A percentile compares a stretch with the other conserved stretches of the same genome.
Conservation (phyloP, 2,113 vertebrate genomes). For the Epinephelus moara region DNA sequence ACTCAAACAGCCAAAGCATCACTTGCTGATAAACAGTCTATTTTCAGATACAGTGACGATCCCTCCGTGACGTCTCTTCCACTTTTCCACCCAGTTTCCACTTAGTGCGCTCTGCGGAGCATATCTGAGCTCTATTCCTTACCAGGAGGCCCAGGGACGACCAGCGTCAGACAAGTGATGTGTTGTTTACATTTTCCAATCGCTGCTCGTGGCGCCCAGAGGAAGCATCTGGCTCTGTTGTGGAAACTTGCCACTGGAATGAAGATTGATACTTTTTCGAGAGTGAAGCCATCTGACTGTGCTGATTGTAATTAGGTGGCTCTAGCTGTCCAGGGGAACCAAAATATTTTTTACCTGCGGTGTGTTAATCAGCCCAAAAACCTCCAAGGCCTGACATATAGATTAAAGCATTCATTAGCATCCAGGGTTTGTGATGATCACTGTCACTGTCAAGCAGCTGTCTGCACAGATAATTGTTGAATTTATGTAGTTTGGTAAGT, state of each 20-base stretch:
- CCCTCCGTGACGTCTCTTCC: not conserved
- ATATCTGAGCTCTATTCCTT: constrained; percentile 14
- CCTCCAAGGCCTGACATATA: constrained; percentile 36
- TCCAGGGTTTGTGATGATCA: constrained; percentile 16
- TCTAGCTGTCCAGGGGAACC: constrained; percentile 59
- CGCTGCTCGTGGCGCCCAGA: constrained; percentile 43
- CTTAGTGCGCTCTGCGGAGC: constrained; percentile 14
- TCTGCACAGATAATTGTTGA: constrained; percentile 40
- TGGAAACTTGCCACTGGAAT: constrained; percentile 61
- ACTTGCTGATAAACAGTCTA: constrained; percentile 4
- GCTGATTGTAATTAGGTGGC: constrained; percentile 54
- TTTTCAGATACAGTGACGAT: constrained; percentile 29
- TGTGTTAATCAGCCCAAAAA: constrained; percentile 31
- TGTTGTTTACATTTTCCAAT: constrained; percentile 64
- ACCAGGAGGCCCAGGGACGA: constrained; percentile 37
- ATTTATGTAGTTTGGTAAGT: not conserved
- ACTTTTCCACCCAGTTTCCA: constrained; percentile 16
- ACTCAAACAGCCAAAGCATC: constrained; percentile 3
- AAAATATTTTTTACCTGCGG: constrained; percentile 37
- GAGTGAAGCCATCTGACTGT: constrained; percentile 68
- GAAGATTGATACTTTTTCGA: constrained; percentile 70
- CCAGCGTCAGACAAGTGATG: constrained; percentile 45
- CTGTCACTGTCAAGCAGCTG: constrained; percentile 44
- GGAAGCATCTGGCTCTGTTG: constrained; percentile 71
- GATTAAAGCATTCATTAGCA: constrained; percentile 49